Conservation (phyloP, 2,888 invertebrate species). For the Hydropsyche betteni region DNA sequence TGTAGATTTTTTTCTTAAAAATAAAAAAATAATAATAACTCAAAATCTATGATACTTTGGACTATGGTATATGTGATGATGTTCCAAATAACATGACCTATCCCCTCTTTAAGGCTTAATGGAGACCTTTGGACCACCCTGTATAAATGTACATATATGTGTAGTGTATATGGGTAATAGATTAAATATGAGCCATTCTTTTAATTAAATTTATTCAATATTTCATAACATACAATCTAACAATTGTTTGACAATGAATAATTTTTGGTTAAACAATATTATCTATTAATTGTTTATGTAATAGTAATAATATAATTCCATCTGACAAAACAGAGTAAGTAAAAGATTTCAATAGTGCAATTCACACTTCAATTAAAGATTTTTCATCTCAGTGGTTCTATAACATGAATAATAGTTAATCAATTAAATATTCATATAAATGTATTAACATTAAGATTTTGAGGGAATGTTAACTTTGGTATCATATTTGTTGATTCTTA, state of each 20-base stretch:
- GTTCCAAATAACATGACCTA: too few relatives aligned
- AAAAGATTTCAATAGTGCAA: constrained; percentile 28
- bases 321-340: constrained; percentile 35
- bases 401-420: constrained; percentile 39
- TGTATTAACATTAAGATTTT: constrained; percentile 53
- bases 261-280: constrained; percentile 52
- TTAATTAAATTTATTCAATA: constrained; percentile 33
- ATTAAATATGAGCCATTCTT: too few relatives aligned
- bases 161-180: too few relatives aligned
- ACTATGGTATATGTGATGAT: too few relatives aligned
- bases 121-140: too few relatives aligned
- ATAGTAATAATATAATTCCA: constrained; percentile 48
- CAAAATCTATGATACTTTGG: too few relatives aligned
- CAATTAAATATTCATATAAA: constrained; percentile 36
- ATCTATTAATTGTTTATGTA: constrained; percentile 46
- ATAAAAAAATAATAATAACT: too few relatives aligned
- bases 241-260: constrained; percentile 53
- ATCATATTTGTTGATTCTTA: constrained; percentile 56
- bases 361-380: constrained; percentile 24
- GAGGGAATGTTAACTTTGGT: constrained; percentile 81
- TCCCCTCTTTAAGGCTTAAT: too few relatives aligned
- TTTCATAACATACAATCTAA: constrained; percentile 52
- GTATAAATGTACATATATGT: too few relatives aligned
- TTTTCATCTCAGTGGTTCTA: constrained; percentile 13
- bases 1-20: too few relatives aligned